Conservation (phyloP, 2,888 invertebrate genomes). For the Tethea ocularis region DNA sequence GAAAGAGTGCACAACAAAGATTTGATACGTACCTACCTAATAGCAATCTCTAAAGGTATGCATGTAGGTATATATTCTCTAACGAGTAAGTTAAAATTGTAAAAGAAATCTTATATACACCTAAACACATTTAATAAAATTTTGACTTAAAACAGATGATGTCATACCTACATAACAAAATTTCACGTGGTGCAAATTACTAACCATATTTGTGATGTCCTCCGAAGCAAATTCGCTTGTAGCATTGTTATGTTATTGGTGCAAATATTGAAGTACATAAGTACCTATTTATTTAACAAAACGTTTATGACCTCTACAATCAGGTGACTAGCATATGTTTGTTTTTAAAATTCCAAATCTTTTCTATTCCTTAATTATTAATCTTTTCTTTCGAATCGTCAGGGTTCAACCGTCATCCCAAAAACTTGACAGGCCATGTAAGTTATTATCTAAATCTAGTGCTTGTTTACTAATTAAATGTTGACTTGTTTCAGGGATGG, state of each 20-base stretch:
- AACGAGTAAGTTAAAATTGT: too few species aligned
- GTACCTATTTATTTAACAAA: background rate
- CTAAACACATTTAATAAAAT: constrained; percentile 1
- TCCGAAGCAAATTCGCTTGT: too few species aligned
- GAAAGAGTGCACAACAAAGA: background rate
- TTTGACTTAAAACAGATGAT: constrained; percentile 23
- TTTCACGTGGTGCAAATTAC: constrained; percentile 30
- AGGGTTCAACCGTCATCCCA: too few species aligned
- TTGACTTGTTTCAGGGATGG: constrained; percentile 77
- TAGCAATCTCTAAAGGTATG: background rate
- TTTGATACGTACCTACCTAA: background rate
- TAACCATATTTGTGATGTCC: background rate
- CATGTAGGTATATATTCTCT: too few species aligned
- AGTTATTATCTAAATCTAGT: too few species aligned
- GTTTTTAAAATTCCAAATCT: too few species aligned
- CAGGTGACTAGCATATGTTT: background rate
- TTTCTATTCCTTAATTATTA: too few species aligned
- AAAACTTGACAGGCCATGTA: too few species aligned
- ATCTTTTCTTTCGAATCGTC: too few species aligned
- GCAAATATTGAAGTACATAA: background rate
- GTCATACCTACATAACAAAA: constrained; percentile 29
- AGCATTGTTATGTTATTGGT: background rate
- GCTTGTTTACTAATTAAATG: background rate
- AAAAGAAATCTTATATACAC: background rate
- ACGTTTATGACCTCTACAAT: background rate